Evolutionary conservation across 2,113 vertebrate genomes (phyloP), one percentile per base, ranked within the genome.

Genomic region (Nothoprocta pentlandii): DNA sequence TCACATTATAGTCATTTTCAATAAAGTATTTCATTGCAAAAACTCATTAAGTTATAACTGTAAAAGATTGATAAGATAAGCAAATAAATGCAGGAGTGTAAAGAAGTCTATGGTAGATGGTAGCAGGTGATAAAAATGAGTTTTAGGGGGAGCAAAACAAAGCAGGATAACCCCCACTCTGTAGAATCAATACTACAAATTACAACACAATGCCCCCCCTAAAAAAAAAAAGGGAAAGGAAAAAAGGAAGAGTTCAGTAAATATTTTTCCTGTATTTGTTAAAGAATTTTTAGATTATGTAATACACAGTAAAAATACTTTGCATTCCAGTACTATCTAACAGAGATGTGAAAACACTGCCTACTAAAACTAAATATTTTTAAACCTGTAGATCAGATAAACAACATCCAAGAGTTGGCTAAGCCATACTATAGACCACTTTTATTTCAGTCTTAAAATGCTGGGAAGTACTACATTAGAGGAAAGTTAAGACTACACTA

Each of bases 351-450:
- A 80, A 91, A 63, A 87, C 10, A 87, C 64, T n/a, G 80, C 73
- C 32, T 87, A 95, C 56, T 81, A 68, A 73, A 70, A 23, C 63
- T 77, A 87, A 82, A 77, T 91, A 85, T 89, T 95, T 91, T 93
- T 90, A 93, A 94, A 77, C 59, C 16, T 76, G 58, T 32, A 53
- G 78, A 91, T 92, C 63, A 85, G 81, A 89, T 94, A 89, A 96
- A 73, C 41, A 69, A 68, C 34, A 61, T 30, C 34, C 28, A 89
- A 82, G 53, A 87, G 75, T 19, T 82, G 13, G 81, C 64, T 53
- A 95, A 93, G 19, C 22, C 22, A 32, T 82, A 41, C 20, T 49
- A 26, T 4, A 36, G 75, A 44, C 12, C 34, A 82, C 66, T 95
- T 95, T 94, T 81, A 82, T 80, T 87, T 92, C 63, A 69, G 21